These are phyloP conservation scores for Tokudaia tokunoshimensis DNA, from an alignment of 2,797 vertebrate genomes.

Conservation along the genomic window DNA sequence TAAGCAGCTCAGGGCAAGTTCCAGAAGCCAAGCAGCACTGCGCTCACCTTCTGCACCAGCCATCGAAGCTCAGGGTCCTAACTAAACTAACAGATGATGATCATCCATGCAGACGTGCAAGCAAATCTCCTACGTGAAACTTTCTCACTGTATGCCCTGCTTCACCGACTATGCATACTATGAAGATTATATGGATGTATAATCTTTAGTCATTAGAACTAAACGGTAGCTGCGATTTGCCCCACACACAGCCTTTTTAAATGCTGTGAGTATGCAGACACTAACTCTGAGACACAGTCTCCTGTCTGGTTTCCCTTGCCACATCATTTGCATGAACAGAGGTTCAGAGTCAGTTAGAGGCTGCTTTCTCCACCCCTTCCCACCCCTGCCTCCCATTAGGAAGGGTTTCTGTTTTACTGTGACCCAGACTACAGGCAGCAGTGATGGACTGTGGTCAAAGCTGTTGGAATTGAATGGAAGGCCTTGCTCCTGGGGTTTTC, in stretches of 20 bases:
- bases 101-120: conserved; percentile 31
- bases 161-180: not conserved
- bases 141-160: not conserved
- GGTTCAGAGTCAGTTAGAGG: not conserved
- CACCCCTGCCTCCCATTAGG: not conserved
- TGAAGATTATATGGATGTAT: not conserved
- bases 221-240: not conserved
- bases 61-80: not conserved
- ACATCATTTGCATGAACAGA: not conserved
- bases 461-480: conserved; percentile 63
- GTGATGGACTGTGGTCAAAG: not conserved
- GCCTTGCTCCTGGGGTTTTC: conserved; percentile 55
- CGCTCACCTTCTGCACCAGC: not conserved
- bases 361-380: not conserved
- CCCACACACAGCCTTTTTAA: not conserved
- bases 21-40: not conserved
- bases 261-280: not conserved
- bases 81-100: conserved; percentile 16
- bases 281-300: not conserved
- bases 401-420: not conserved
- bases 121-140: not conserved
- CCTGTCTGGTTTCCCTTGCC: conserved; percentile 34
- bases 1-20: conserved; percentile 38
- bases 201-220: conserved; percentile 5
- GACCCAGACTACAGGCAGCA: not conserved